phyloP scores from a whole-genome alignment of 2,888 invertebrate species.

The Arctia plantaginis region DNA sequence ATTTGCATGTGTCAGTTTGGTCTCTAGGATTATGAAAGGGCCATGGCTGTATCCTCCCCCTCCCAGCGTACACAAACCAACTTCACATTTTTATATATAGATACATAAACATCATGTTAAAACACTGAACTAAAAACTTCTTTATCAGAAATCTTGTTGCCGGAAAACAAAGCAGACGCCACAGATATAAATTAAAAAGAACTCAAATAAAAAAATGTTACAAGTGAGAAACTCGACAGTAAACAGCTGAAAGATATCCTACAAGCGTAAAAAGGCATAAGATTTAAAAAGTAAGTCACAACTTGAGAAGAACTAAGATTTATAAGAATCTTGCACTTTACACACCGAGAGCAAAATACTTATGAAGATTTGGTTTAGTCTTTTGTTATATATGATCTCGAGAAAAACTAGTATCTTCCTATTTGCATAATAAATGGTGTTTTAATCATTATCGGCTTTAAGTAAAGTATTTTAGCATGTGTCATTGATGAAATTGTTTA shows the following conservation, averaged over 20 bases:
- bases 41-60: too few species aligned
- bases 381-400: background rate
- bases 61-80: too few species aligned
- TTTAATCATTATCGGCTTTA: background rate
- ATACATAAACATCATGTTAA: background rate
- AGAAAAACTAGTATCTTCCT: background rate
- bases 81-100: too few species aligned
- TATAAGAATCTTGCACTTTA: constrained; percentile 14
- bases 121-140: background rate
- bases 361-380: background rate
- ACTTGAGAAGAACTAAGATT: constrained; percentile 27
- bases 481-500: too few species aligned
- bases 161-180: background rate
- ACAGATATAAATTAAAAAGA: constrained; percentile 4
- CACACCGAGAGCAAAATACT: constrained; percentile 15
- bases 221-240: constrained; percentile 9
- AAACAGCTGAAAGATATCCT: constrained; percentile 8
- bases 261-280: constrained; percentile 20
- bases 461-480: too few species aligned
- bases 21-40: too few species aligned
- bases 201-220: background rate
- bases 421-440: background rate
- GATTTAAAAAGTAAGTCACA: constrained; percentile 21
- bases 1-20: too few species aligned
- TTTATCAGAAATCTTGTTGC: background rate